These are phyloP conservation scores for Acleris literana DNA, from an alignment of 2,888 invertebrate species.

Conservation along the genomic window DNA sequence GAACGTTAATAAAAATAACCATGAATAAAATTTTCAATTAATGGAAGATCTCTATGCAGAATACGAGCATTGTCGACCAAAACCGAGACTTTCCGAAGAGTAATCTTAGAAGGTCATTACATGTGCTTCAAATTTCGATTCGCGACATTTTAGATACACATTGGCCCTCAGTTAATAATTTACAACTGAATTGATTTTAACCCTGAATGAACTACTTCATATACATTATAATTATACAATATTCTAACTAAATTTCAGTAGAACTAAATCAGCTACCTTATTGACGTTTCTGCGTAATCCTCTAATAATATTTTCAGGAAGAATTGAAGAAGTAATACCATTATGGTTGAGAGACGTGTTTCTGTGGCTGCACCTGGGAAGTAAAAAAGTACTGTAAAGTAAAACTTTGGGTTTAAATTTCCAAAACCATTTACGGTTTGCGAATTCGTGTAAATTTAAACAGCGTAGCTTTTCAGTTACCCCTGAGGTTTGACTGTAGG, in stretches of 20 bases:
- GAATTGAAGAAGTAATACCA: conserved; percentile 66
- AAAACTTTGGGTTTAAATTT: no score
- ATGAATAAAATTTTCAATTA: no score
- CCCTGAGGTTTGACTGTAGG: no score
- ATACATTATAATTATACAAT: conserved; percentile 42
- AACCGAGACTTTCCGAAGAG: no score
- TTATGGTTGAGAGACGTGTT: conserved; percentile 66
- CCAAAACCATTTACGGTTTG: no score
- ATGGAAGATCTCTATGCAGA: no score
- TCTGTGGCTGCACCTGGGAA: conserved; percentile 66
- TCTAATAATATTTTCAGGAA: conserved; percentile 66
- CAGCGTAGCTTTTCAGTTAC: no score
- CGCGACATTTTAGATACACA: conserved; percentile 7
- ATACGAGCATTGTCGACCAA: no score
- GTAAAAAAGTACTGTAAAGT: background rate
- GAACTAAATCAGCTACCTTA: conserved; percentile 67
- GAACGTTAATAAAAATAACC: no score
- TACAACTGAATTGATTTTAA: conserved; percentile 23
- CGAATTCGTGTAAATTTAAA: no score
- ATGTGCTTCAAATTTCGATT: no score
- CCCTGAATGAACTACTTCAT: conserved; percentile 31
- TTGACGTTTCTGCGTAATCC: conserved; percentile 64
- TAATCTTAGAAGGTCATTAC: no score
- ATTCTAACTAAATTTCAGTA: conserved; percentile 38
- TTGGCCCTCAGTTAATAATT: conserved; percentile 26